Evolutionary conservation across 2,888 invertebrate species (phyloP), one percentile per base, ranked within the genome.

Genomic region (Leptinotarsa peninsularis): DNA sequence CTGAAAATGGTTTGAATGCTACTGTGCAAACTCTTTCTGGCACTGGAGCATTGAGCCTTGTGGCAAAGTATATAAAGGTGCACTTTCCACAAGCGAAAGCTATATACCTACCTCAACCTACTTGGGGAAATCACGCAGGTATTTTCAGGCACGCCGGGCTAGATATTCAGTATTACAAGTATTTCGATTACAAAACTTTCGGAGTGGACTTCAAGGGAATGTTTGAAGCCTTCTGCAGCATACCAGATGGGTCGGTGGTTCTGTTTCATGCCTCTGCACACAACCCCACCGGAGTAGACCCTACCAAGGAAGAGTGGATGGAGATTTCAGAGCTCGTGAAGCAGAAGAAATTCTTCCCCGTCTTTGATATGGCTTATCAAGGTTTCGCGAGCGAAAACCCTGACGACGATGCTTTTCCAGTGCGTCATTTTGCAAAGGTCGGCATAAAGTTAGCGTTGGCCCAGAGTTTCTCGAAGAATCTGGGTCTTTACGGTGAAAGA

Each of bases 301-400:
- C 91, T 1, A 88, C 86, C 58, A 89, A 88, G 23, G 91, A 91
- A 74, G 91, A 92, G 82, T 93, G 93, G 93, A 88, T 89, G 73
- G 92, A 92, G 84, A 87, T 93, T 73, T 90, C 91, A n/a, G 85
- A 89, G 67, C 83, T 91, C 1, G 88, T 92, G 70, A 92, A 90
- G 81, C 86, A 88, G 72, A 88, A 85, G 79, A 89, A 91, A 27
- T 85, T 93, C 27, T 91, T 90, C 80, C 91, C 92, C 18, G 92
- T 91, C 86, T 92, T 93, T 84, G 93, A 93, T 85, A 91, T 92
- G 91, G 93, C 93, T 1, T 93, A 93, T 86, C 93, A 93, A 86
- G 91, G 91, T 67, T 91, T 91, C 84, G 91, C 90, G 2, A 89
- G 87, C 68, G 93, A 93, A 54, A 90, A 91, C 84, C 89, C 90